Conservation (phyloP, 2,888 invertebrate species). For the Listrodromus nycthemerus region DNA sequence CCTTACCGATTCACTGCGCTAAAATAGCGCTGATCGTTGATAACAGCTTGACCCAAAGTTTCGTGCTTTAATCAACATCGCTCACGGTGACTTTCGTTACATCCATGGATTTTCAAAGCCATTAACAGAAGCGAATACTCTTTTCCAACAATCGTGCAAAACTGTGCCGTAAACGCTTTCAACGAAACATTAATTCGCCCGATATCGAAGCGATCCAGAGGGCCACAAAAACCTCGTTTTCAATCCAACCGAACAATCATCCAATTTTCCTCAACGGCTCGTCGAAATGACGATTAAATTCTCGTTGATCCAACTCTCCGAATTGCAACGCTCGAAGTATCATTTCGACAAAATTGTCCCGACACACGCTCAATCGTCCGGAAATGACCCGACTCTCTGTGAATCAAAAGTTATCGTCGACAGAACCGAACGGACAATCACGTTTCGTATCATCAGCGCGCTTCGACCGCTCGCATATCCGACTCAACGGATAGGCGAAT, state of each 20-base stretch:
- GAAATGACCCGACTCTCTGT: not conserved
- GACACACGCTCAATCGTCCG: not conserved
- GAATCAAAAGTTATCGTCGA: conserved; percentile 6
- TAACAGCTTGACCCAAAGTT: too few species aligned
- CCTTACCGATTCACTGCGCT: not conserved
- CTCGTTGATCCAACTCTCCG: not conserved
- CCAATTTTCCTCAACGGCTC: not conserved
- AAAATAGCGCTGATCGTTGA: too few species aligned
- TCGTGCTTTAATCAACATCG: too few species aligned
- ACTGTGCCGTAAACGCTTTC: not conserved
- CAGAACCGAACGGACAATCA: not conserved
- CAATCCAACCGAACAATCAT: not conserved
- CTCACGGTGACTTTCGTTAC: too few species aligned
- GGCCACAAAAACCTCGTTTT: not conserved
- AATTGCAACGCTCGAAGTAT: conserved; percentile 23
- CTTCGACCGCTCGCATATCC: not conserved
- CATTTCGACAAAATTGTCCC: conserved; percentile 19
- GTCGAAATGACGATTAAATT: not conserved
- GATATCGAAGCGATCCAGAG: not conserved
- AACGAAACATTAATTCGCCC: not conserved
- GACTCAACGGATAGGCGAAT: not conserved
- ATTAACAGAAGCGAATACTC: not conserved
- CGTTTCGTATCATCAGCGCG: not conserved
- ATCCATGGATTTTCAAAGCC: not conserved
- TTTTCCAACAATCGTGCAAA: not conserved